Base-by-base conservation (phyloP, 2,888 invertebrate genomes). In the Protodeltote pygarga region DNA sequence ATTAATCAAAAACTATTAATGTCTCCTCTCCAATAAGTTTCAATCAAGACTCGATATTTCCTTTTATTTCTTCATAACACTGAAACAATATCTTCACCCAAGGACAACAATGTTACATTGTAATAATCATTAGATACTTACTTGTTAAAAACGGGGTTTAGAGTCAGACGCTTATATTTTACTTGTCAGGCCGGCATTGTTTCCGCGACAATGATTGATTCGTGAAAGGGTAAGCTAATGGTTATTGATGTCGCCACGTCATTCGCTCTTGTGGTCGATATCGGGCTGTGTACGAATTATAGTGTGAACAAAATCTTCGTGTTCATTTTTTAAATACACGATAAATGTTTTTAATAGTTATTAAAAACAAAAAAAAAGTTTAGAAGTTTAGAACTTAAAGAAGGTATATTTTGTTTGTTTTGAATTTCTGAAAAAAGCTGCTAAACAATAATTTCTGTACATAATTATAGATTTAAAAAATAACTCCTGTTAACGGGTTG, bases 151-250 rank as follows among this genome's bases (percentile, higher is more conserved):
- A 54, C 41, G 41, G 17, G 38, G 46, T 55, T 62, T 55, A 45
- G 39, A 65, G 51, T 44, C 71, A 61, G 38, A 45, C 47, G 51
- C 32, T 57, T 55, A 70, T 69, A 57, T 59, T 54, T 69, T 58
- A 58, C 47, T 38, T 50, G 52, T 28, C 60, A 35, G 27, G 34
- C 48, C 48, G 20, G 54, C 55, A 63, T 71, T 71, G 71, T 71
- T 62, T 48, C 53, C 59, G 47, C 65, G 71, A 72, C 73, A 71
- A 72, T 65, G 73, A 72, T 67, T 65, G 62, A 72, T 72, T 49
- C 45, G 31, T 47, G 32, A 58, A 53, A 64, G 70, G 64, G 49
- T 51, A 52, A 29, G 55, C 60, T 77, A 77, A 73, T 72, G 70
- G 71, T 67, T 65, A 59, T 71, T 64, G 67, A 60, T 69, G 67